Evolutionary conservation across 2,797 vertebrate genomes (phyloP).

Genomic region (Acrossocheilus fasciatus): DNA sequence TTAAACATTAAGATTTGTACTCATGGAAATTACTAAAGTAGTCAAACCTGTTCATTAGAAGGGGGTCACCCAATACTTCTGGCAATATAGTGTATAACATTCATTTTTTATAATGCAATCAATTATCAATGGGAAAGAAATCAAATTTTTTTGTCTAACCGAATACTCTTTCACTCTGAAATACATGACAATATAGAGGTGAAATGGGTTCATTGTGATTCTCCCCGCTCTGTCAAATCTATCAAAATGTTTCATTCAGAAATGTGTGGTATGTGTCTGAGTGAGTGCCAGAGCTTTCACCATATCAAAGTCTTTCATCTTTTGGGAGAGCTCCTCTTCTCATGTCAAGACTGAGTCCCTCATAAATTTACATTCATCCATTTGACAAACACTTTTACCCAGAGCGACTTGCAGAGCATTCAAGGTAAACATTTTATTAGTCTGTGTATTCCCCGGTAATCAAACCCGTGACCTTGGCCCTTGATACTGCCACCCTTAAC

Average conservation of each 20-base stretch:
- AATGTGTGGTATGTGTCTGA: conserved; percentile 24
- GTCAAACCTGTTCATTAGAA: no score
- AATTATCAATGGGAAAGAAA: not conserved
- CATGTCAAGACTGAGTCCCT: conserved; percentile 15
- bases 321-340: conserved; percentile 1
- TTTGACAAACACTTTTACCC: conserved; percentile 29
- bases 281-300: conserved; percentile 29
- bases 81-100: not conserved
- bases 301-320: conserved; percentile 12
- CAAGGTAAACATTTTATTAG: conserved; percentile 8
- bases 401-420: conserved; percentile 14
- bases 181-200: not conserved
- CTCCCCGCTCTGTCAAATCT: conserved; percentile 36
- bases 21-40: no score
- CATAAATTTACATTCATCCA: conserved; percentile 20
- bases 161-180: not conserved
- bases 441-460: conserved; percentile 10
- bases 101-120: not conserved
- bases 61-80: no score
- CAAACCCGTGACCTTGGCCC: conserved; percentile 10
- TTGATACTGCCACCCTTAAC: not conserved
- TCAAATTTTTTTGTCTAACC: not conserved
- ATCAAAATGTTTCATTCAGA: conserved; percentile 18
- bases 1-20: no score
- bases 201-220: conserved; percentile 8